Evolutionary conservation across 37 sponge, comb jelly and placozoan genomes (phyloP).

Genomic region (Ephydatia muelleri): DNA sequence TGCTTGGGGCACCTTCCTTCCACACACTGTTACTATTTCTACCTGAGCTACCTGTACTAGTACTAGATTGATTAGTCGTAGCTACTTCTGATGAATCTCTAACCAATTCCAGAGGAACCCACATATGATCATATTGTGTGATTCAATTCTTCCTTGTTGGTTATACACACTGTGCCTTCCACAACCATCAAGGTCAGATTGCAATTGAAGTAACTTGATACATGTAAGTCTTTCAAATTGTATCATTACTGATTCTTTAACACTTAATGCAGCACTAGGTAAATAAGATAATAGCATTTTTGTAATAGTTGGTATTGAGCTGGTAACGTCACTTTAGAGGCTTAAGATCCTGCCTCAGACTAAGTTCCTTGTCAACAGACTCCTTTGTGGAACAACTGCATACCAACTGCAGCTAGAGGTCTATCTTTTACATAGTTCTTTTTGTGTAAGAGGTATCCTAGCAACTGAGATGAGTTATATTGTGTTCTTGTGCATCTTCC

Average conservation of each 20-base stretch:
- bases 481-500: not conserved
- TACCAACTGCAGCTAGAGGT: not conserved
- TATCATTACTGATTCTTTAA: not conserved
- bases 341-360: not conserved
- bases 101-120: not conserved
- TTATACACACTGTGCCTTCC: not conserved
- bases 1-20: not conserved
- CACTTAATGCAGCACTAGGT: not conserved
- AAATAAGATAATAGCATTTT: not conserved
- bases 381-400: not conserved
- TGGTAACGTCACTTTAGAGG: not conserved
- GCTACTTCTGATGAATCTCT: not conserved
- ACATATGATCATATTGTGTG: not conserved
- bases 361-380: not conserved
- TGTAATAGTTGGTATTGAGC: not conserved
- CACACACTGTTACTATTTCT: not conserved
- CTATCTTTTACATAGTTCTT: not conserved
- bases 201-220: not conserved
- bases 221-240: not conserved
- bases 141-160: not conserved
- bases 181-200: not conserved
- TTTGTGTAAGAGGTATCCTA: constrained; percentile 1
- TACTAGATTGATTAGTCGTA: not conserved
- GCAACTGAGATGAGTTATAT: not conserved
- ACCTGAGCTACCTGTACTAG: not conserved